Percentiles rank a stretch among this genome's conserved stretches.
phyloP scores from a whole-genome alignment of 2,113 vertebrate species.

The Antechinus stuartii region DNA sequence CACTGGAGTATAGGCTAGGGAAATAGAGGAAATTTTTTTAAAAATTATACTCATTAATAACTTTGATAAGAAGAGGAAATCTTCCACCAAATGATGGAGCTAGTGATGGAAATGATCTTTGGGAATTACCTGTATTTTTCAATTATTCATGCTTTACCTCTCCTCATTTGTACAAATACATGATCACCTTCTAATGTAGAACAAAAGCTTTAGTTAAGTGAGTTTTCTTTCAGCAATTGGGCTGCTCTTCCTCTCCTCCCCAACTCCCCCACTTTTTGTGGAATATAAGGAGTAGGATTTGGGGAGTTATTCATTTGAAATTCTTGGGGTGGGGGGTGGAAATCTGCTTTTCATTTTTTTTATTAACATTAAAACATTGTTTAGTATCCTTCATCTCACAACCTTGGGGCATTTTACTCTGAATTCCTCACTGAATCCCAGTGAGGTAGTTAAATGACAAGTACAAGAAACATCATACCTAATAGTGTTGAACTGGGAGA shows the following conservation, averaged over 20 bases:
- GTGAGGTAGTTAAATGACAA: neutral
- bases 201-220: neutral
- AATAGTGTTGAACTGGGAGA: neutral
- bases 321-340: neutral
- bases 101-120: accelerated
- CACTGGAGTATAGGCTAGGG: neutral
- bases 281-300: neutral
- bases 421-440: neutral
- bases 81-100: neutral
- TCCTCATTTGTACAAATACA: neutral
- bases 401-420: neutral
- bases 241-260: neutral
- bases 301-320: neutral
- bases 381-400: neutral
- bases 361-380: neutral
- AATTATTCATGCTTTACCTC: neutral
- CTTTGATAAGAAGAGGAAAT: neutral
- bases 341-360: neutral
- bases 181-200: neutral
- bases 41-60: neutral
- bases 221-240: neutral
- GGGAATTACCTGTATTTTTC: neutral
- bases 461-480: neutral
- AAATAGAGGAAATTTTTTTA: neutral
- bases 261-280: neutral